A percentile compares a stretch with the other conserved stretches of the same genome.
Conservation (phyloP, 2,113 vertebrate species). For the Leuciscus idus region DNA sequence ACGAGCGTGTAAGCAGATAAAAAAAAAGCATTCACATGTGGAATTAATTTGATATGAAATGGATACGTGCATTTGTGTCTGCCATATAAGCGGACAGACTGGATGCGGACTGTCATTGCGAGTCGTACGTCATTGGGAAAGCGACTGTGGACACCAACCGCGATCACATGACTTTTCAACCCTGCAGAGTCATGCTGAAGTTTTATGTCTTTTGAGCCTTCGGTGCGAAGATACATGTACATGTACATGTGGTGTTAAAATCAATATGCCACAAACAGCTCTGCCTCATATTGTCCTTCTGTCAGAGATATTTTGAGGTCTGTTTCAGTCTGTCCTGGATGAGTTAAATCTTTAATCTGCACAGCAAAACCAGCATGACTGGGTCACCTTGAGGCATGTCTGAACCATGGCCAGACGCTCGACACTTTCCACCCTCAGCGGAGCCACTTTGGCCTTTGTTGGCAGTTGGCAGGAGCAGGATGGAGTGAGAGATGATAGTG, state of each 20-base stretch:
- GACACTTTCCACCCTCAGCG: conserved; percentile 1
- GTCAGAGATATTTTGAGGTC: not conserved
- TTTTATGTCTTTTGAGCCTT: too few relatives aligned
- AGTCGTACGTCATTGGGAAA: too few relatives aligned
- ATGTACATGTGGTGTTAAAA: not conserved
- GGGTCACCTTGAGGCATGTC: conserved; percentile 52
- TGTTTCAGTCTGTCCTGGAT: conserved; percentile 2
- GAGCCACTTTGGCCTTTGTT: conserved; percentile 14
- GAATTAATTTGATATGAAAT: too few relatives aligned
- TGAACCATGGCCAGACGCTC: conserved; percentile 26
- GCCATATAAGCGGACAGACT: too few relatives aligned
- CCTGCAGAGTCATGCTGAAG: too few relatives aligned
- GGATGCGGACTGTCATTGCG: too few relatives aligned
- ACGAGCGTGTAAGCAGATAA: too few relatives aligned
- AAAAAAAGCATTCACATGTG: too few relatives aligned
- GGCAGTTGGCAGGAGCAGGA: not conserved
- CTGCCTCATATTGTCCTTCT: not conserved
- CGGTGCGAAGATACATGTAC: too few relatives aligned
- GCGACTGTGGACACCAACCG: too few relatives aligned
- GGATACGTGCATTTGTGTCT: too few relatives aligned
- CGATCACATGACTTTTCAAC: too few relatives aligned
- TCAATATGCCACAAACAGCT: not conserved
- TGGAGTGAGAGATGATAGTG: conserved; percentile 8
- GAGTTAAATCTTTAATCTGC: not conserved
- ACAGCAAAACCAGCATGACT: not conserved